Percentiles rank a stretch among this genome's conserved stretches.
Evolutionary conservation across 1,140 invertebrate species (phyloP).

Genomic region (Lasioglossum baleicum): DNA sequence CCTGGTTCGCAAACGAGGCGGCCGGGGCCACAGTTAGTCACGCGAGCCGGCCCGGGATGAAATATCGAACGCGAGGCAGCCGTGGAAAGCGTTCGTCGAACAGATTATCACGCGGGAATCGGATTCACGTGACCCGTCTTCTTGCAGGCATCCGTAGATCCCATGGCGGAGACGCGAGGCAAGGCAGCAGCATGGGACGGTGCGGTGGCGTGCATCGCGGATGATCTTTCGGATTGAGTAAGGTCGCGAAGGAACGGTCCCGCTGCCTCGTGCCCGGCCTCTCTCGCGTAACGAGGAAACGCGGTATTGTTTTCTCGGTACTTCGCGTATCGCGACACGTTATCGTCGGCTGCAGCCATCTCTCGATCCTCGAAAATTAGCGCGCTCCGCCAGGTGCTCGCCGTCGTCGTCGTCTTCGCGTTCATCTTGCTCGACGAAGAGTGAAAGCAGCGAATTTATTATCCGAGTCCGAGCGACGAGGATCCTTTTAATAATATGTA

Average conservation of each 20-base stretch:
- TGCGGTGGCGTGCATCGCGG: constrained; percentile 20
- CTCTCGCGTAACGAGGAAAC: constrained; percentile 26
- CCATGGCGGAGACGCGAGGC: background rate
- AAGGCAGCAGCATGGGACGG: background rate
- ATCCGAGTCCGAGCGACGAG: too few relatives aligned
- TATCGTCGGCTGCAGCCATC: constrained; percentile 3
- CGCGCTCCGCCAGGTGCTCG: background rate
- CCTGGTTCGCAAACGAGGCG: constrained; percentile 36
- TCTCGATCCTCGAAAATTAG: constrained; percentile 10
- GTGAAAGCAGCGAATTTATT: constrained; percentile 24
- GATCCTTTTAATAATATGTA: background rate
- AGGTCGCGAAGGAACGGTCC: constrained; percentile 11
- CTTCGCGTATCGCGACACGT: constrained; percentile 10
- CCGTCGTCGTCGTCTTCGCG: background rate
- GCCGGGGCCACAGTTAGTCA: constrained; percentile 24
- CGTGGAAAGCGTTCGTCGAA: constrained; percentile 42
- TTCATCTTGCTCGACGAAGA: background rate
- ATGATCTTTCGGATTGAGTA: constrained; percentile 33
- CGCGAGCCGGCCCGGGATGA: constrained; percentile 34
- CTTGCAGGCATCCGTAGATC: background rate
- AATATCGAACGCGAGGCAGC: constrained; percentile 38
- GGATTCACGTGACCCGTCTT: constrained; percentile 28
- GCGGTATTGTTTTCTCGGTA: constrained; percentile 25
- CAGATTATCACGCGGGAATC: constrained; percentile 43
- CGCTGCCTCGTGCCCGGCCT: background rate